Evolutionary conservation across 2,113 vertebrate genomes (phyloP).

Genomic region (Hippocampus guttulatus): DNA sequence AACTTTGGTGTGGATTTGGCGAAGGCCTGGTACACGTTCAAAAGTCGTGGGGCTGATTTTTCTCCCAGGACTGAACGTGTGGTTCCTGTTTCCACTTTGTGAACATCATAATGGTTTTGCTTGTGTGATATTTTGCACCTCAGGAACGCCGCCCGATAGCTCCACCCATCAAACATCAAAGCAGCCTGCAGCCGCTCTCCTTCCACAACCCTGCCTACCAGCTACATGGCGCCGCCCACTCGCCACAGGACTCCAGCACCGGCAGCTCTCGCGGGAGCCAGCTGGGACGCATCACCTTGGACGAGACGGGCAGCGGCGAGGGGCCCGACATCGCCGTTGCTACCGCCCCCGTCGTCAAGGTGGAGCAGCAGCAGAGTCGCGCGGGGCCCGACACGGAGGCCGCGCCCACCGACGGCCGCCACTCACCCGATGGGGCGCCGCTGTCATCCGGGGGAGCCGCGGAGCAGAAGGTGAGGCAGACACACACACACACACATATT

Average conservation of each 20-base stretch:
- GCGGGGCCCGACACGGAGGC: conserved; percentile 63
- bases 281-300: conserved; percentile 45
- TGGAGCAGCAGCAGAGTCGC: conserved; percentile 80
- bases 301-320: conserved; percentile 63
- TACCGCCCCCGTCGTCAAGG: conserved; percentile 81
- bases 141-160: conserved; percentile 73
- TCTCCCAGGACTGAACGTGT: too few relatives aligned
- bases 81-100: too few relatives aligned
- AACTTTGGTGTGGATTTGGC: too few relatives aligned
- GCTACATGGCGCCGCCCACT: conserved; percentile 61
- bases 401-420: conserved; percentile 12
- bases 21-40: too few relatives aligned
- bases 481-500: conserved; percentile 59
- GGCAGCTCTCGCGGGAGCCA: conserved; percentile 85
- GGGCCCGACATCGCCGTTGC: conserved; percentile 52
- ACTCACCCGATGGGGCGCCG: conserved; percentile 61
- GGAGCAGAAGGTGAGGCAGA: conserved; percentile 35
- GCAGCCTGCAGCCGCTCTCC: conserved; percentile 84
- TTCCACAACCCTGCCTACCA: conserved; percentile 98
- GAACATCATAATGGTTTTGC: too few relatives aligned
- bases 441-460: too few relatives aligned
- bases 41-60: too few relatives aligned
- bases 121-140: neutral
- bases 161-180: conserved; percentile 81
- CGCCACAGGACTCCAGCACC: conserved; percentile 80